Evolutionary conservation across 1,140 invertebrate genomes (phyloP).

Genomic region (Pygmarrhopalites habei): DNA sequence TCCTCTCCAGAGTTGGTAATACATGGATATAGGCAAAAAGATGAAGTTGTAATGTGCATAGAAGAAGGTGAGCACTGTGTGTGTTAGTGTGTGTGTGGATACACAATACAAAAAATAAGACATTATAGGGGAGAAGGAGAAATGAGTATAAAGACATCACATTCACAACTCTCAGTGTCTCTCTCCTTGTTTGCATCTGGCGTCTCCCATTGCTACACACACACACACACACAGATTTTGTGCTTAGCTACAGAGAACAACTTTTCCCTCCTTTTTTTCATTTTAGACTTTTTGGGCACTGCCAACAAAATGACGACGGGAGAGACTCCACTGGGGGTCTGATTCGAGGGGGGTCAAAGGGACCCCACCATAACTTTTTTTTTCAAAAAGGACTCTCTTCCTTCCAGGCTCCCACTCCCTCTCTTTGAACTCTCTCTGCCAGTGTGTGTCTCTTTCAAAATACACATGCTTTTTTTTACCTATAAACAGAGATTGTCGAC

Average conservation of each 20-base stretch:
- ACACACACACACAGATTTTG: background rate
- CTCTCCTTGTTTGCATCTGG: conserved; percentile 27
- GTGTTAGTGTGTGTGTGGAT: background rate
- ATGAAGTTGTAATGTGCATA: no score
- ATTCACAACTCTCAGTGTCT: conserved; percentile 8
- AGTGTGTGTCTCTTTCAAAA: no score
- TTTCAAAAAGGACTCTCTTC: conserved; percentile 1
- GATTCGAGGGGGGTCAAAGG: conserved; percentile 36
- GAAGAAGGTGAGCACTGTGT: conserved; percentile 1
- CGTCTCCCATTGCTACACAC: conserved; percentile 28
- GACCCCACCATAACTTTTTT: conserved; percentile 39
- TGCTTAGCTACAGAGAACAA: conserved; percentile 27
- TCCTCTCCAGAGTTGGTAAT: background rate
- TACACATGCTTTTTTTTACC: conserved; percentile 1
- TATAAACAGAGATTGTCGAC: background rate
- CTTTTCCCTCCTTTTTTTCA: conserved; percentile 31
- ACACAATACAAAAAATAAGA: background rate
- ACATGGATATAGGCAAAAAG: no score
- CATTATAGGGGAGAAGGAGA: background rate
- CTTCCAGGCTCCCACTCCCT: background rate
- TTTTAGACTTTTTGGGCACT: conserved; percentile 38
- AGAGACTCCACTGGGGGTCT: conserved; percentile 25
- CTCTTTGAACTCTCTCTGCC: background rate
- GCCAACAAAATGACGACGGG: conserved; percentile 36
- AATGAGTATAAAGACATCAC: conserved; percentile 26